Conservation (phyloP, 2,113 vertebrate species). For the Cheirogaleus medius region DNA sequence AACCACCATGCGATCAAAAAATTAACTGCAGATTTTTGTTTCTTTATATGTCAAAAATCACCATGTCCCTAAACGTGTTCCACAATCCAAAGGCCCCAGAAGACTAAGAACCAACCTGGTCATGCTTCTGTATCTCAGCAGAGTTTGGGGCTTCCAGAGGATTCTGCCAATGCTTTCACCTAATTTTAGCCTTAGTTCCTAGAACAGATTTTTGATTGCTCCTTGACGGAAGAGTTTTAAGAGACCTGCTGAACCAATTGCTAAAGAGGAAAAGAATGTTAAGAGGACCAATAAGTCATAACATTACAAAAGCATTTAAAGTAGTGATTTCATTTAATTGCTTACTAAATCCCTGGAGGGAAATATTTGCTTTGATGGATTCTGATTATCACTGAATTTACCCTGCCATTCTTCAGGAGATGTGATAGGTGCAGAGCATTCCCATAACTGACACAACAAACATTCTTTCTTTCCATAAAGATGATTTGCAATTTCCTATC, state of each 20-base stretch:
- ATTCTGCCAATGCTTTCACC: neutral
- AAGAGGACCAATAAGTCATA: neutral
- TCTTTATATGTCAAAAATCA: neutral
- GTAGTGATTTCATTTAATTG: neutral
- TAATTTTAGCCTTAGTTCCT: neutral
- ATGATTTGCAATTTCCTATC: constrained; percentile 16
- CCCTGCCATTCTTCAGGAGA: neutral
- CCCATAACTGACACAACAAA: neutral
- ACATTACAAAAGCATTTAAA: neutral
- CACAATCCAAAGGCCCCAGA: neutral
- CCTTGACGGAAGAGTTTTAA: neutral
- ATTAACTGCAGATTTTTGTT: neutral
- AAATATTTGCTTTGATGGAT: neutral
- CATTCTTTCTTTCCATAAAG: neutral
- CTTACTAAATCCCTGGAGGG: neutral
- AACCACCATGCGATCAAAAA: neutral
- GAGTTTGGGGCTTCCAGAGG: neutral
- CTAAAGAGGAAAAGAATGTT: neutral
- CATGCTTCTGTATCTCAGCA: neutral
- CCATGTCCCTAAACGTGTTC: neutral
- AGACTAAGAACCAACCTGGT: neutral
- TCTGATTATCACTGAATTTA: neutral
- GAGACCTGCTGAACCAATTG: neutral
- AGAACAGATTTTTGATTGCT: neutral
- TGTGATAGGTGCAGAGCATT: neutral